Evolutionary conservation across 2,797 vertebrate species (phyloP).

Genomic region (Aplochiton taeniatus): DNA sequence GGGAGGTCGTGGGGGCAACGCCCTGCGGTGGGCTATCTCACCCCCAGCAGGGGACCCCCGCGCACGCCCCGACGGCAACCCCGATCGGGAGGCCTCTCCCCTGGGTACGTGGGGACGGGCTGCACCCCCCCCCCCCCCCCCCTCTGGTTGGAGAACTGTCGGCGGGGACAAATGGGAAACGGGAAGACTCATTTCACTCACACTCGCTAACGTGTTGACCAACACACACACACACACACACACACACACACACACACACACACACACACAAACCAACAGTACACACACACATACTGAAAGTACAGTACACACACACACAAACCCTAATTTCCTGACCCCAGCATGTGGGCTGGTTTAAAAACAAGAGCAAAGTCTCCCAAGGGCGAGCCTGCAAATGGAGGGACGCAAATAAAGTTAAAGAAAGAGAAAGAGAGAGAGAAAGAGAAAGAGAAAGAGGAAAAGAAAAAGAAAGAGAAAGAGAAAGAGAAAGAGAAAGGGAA

Average conservation of each 20-base stretch:
- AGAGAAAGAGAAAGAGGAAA: neutral
- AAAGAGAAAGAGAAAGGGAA: neutral
- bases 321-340: slow-evolving; percentile 19
- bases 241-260: slow-evolving; percentile 4
- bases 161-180: slow-evolving; percentile 15
- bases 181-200: slow-evolving; percentile 20
- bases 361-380: slow-evolving; percentile 10
- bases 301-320: too few species aligned
- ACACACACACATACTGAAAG: neutral
- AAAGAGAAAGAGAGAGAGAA: neutral
- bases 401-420: neutral
- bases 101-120: neutral
- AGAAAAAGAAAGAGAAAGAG: too few species aligned
- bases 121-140: neutral
- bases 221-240: slow-evolving; percentile 4
- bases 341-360: slow-evolving; percentile 2
- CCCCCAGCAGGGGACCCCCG: slow-evolving; percentile 23
- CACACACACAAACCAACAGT: neutral
- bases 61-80: neutral
- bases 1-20: slow-evolving; percentile 1
- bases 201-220: neutral
- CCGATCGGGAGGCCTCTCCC: neutral
- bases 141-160: neutral
- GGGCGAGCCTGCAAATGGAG: neutral
- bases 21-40: slow-evolving; percentile 18